Base-by-base conservation (phyloP, 2,113 vertebrate species). In the Albula glossodonta region DNA sequence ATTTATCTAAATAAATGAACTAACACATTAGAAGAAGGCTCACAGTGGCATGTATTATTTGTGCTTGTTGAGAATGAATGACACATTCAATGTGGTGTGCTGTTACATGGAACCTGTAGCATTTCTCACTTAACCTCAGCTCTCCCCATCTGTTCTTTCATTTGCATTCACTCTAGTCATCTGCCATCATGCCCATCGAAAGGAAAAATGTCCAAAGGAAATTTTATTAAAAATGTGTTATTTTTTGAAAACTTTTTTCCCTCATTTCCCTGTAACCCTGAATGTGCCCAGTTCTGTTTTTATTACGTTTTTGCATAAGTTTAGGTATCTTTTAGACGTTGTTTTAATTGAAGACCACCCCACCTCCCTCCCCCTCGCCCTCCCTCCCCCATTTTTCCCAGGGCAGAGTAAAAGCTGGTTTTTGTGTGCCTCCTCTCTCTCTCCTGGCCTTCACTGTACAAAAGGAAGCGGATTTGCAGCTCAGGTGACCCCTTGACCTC, bases 401-500 rank as follows among this genome's bases (percentile, higher is more conserved):
- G 96, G 97, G 94, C 90, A 95, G 94, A 95, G 94, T 94, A 93
- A 96, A 93, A 94, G 94, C 93, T 92, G 95, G 95, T 94, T 95
- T 96, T 96, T 96, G 96, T 98, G 96, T 94, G 93, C 94, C 93
- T 85, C 93, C 91, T 10, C 56, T 57, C 56, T n/a, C 56, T 95
- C 96, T 94, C 94, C 94, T 90, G 91, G 96, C 93, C 93, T 95
- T 91, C 97, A 98, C 97, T 97, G 97, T 99, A 99, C 97, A 98
- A 99, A 98, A 97, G 97, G 97, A 96, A 97, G 96, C 96, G 96
- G 97, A 96, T 96, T 96, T 97, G 97, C 96, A 94, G 97, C 92
- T 94, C 95, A 98, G 97, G 96, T 97, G 97, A 98, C 97, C 98
- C 94, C 79, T 82, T 97, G 94, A 97, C 97, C 98, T 93, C 91